Conservation (phyloP, 2,888 invertebrate species). For the Tethea ocularis region DNA sequence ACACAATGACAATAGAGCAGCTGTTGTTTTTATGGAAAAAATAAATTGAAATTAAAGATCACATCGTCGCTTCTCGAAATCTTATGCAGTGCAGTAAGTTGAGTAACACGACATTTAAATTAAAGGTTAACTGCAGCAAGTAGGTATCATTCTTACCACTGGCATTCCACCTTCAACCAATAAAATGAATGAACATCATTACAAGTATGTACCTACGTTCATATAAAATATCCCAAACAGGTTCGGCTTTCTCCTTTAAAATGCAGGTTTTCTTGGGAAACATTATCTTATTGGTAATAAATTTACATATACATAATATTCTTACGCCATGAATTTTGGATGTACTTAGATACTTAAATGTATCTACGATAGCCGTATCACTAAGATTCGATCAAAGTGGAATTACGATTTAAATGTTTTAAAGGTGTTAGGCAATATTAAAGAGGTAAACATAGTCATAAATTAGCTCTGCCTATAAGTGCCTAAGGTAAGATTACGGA, state of each 20-base stretch:
- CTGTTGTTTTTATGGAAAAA: too few species aligned
- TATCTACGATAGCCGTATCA: background rate
- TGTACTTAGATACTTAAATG: background rate
- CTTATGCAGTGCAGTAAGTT: background rate
- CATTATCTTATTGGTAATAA: constrained; percentile 39
- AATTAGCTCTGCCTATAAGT: background rate
- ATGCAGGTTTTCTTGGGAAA: constrained; percentile 62
- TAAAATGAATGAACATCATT: constrained; percentile 31
- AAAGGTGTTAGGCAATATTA: background rate
- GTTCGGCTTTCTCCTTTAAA: constrained; percentile 62
- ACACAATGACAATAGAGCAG: too few species aligned
- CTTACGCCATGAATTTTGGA: constrained; percentile 7
- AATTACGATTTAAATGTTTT: background rate
- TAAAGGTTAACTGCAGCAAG: constrained; percentile 2
- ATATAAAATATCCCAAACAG: constrained; percentile 45
- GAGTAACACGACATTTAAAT: constrained; percentile 8
- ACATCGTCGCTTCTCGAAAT: too few species aligned
- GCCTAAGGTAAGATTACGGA: too few species aligned
- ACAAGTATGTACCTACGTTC: constrained; percentile 37
- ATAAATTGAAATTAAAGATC: too few species aligned
- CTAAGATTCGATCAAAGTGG: background rate
- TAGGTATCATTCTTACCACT: background rate
- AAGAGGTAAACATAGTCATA: background rate
- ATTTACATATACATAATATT: constrained; percentile 33
- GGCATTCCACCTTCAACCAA: constrained; percentile 10